These are phyloP conservation scores for Perithous albicinctus DNA, from an alignment of 2,888 invertebrate genomes.

Conservation along the genomic window DNA sequence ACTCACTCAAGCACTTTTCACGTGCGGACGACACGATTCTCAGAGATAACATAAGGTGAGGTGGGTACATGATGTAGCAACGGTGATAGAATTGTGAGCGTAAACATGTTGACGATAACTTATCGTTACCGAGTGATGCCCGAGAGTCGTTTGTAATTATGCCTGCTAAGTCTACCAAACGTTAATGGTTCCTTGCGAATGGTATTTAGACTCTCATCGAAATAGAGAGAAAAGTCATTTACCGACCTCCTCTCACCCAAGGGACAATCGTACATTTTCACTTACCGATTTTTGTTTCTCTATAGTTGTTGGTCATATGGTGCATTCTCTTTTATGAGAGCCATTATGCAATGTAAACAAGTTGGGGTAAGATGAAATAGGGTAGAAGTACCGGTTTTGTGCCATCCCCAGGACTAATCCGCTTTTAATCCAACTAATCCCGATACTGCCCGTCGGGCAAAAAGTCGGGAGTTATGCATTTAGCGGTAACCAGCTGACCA, in stretches of 20 bases:
- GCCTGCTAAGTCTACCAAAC: neutral
- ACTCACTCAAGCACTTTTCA: neutral
- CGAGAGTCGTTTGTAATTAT: slow-evolving; percentile 18
- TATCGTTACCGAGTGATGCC: slow-evolving; percentile 24
- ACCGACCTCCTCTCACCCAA: neutral
- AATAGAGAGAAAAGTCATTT: neutral
- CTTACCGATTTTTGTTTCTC: neutral
- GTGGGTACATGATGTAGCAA: slow-evolving; percentile 16
- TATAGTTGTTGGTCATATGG: no score
- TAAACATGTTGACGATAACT: slow-evolving; percentile 59
- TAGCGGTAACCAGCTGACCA: no score
- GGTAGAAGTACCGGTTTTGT: no score
- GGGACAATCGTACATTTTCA: neutral
- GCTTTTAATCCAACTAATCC: no score
- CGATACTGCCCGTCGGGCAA: no score
- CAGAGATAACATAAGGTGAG: slow-evolving; percentile 23
- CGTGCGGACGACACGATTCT: slow-evolving; percentile 9
- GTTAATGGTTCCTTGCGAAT: slow-evolving; percentile 2
- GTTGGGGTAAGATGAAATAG: no score
- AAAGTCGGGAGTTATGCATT: no score
- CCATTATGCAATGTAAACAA: no score
- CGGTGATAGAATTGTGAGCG: slow-evolving; percentile 20
- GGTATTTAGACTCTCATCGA: neutral
- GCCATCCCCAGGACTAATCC: no score
- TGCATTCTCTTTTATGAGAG: no score